phyloP scores from a whole-genome alignment of 2,113 vertebrate genomes.

The Gymnobelideus leadbeateri region DNA sequence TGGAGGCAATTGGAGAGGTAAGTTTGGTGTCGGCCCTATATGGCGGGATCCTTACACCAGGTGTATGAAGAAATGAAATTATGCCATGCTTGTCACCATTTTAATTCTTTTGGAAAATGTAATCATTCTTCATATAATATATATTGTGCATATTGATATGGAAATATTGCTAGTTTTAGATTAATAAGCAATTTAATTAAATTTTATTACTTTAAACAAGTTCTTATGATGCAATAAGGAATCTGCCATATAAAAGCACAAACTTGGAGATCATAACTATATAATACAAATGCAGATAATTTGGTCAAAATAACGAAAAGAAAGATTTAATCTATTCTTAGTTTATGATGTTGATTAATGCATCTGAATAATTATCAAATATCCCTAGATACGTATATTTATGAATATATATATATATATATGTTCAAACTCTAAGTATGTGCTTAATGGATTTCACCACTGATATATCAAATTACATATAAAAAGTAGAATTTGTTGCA shows the following conservation, averaged over 20 bases:
- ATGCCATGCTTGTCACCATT: background rate
- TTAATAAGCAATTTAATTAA: background rate
- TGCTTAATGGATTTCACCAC: conserved; percentile 19
- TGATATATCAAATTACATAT: background rate
- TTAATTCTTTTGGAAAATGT: background rate
- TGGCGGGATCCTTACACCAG: no score
- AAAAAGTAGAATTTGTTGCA: conserved; percentile 5
- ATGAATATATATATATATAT: background rate
- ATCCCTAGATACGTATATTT: conserved; percentile 11
- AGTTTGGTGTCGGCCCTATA: no score
- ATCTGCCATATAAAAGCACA: background rate
- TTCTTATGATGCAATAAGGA: background rate
- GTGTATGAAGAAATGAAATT: background rate
- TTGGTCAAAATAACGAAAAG: background rate
- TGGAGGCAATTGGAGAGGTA: no score
- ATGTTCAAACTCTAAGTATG: conserved; percentile 1
- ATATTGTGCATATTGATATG: background rate
- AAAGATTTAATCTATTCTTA: background rate
- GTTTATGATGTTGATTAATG: background rate
- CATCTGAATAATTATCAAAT: conserved; percentile 42
- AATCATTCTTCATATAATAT: background rate
- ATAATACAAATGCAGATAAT: background rate
- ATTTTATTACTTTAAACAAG: background rate
- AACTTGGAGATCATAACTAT: background rate
- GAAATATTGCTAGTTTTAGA: background rate